Evolutionary conservation across 1,140 invertebrate genomes (phyloP).

Genomic region (Solen grandis): DNA sequence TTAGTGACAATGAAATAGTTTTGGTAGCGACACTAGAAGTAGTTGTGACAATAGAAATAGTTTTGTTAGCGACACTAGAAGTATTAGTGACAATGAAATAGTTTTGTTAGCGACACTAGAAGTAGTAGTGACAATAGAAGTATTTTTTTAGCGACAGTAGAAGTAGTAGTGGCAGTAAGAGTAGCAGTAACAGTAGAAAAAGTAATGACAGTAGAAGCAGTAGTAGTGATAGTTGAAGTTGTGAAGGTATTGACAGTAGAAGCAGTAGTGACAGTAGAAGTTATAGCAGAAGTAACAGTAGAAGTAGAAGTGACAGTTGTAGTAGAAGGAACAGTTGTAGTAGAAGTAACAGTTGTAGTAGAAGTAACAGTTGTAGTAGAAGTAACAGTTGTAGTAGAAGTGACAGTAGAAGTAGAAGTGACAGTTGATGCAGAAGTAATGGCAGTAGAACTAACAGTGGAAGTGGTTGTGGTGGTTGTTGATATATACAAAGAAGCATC

Average conservation of each 20-base stretch:
- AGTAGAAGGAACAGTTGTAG: slow-evolving; percentile 3
- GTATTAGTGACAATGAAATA: no score
- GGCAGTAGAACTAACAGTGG: not conserved
- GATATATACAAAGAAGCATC: no score
- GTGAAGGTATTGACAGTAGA: not conserved
- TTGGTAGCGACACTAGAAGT: no score
- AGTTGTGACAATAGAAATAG: no score
- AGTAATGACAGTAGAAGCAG: no score
- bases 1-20: no score
- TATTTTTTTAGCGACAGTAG: no score
- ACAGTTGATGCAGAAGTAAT: slow-evolving; percentile 1
- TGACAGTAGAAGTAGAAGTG: slow-evolving; percentile 5
- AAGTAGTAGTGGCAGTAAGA: not conserved
- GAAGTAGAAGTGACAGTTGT: not conserved
- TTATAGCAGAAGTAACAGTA: slow-evolving; percentile 1
- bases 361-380: slow-evolving; percentile 1
- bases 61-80: no score
- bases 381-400: slow-evolving; percentile 8
- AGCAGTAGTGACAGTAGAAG: slow-evolving; percentile 10
- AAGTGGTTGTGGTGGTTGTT: not conserved
- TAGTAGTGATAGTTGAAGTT: no score
- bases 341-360: slow-evolving; percentile 15
- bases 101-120: no score
- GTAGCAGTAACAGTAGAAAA: slow-evolving; percentile 1
- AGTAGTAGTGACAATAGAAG: no score